Percentiles rank a stretch among this genome's conserved stretches.
Evolutionary conservation across 2,113 vertebrate species (phyloP).

Genomic region (Okapia johnstoni): DNA sequence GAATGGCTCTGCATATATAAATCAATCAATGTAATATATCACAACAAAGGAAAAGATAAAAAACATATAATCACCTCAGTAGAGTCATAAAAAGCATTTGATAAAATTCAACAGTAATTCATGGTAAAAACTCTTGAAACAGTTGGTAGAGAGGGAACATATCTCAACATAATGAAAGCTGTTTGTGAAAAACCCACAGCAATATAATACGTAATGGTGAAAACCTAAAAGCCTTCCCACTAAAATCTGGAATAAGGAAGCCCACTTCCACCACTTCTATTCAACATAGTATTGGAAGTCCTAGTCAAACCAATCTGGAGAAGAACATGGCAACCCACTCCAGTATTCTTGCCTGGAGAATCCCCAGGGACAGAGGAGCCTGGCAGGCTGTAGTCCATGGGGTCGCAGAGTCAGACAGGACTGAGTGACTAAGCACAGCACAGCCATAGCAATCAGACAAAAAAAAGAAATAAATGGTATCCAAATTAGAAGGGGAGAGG

Average conservation of each 20-base stretch:
- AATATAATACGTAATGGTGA: neutral
- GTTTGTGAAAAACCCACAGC: neutral
- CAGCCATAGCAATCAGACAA: neutral
- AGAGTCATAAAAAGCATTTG: neutral
- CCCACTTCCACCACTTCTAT: neutral
- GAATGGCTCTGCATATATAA: neutral
- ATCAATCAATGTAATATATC: neutral
- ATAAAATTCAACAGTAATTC: neutral
- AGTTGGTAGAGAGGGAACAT: neutral
- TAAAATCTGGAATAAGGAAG: neutral
- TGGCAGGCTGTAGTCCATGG: neutral
- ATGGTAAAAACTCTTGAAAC: neutral
- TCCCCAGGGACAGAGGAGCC: neutral
- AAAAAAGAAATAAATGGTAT: neutral
- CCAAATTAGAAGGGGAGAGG: neutral
- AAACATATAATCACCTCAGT: neutral
- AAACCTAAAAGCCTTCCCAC: neutral
- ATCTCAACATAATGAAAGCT: neutral
- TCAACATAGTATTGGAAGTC: neutral
- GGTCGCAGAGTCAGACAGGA: rapidly evolving
- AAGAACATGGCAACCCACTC: neutral
- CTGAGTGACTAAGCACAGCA: neutral
- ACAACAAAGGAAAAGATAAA: neutral
- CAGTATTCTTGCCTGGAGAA: neutral
- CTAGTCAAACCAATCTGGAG: neutral